A percentile compares a stretch with the other conserved stretches of the same genome.
Evolutionary conservation across 2,888 invertebrate genomes (phyloP).

Genomic region (Dascillus cervinus): DNA sequence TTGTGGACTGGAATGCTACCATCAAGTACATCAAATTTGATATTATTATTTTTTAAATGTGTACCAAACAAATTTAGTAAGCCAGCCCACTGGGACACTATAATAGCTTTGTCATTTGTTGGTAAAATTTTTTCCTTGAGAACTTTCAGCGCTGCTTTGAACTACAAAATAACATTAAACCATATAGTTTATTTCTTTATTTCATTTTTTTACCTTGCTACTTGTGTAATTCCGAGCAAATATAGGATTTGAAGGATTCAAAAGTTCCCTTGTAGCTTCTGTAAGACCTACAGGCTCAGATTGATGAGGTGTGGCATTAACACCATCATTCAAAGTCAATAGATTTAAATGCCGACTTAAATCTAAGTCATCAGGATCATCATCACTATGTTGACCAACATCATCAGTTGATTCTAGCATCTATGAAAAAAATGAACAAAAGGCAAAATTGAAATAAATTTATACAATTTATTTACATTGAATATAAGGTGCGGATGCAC

Average conservation of each 20-base stretch:
- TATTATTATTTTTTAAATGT: constrained; percentile 49
- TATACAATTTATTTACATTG: constrained; percentile 43
- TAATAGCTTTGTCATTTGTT: constrained; percentile 62
- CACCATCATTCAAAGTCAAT: constrained; percentile 45
- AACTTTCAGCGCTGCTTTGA: constrained; percentile 51
- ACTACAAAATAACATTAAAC: constrained; percentile 31
- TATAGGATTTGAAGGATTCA: constrained; percentile 64
- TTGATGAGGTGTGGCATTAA: too few relatives aligned
- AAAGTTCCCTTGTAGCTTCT: constrained; percentile 54
- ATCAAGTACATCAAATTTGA: constrained; percentile 60
- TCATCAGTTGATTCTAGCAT: constrained; percentile 46
- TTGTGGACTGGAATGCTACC: constrained; percentile 68
- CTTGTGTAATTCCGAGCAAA: constrained; percentile 54
- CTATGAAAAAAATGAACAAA: constrained; percentile 26
- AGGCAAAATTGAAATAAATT: too few relatives aligned
- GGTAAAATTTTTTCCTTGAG: constrained; percentile 47
- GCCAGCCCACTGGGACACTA: constrained; percentile 92
- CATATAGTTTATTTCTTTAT: too few relatives aligned
- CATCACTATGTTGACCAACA: constrained; percentile 34
- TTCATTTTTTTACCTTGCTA: constrained; percentile 47
- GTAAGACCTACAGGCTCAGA: constrained; percentile 46
- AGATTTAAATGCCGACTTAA: constrained; percentile 57
- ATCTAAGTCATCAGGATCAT: constrained; percentile 47
- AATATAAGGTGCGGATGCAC: constrained; percentile 82
- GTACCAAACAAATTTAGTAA: constrained; percentile 65